These are phyloP conservation scores for Falco punctatus DNA, from an alignment of 2,113 vertebrate species.

Conservation along the genomic window DNA sequence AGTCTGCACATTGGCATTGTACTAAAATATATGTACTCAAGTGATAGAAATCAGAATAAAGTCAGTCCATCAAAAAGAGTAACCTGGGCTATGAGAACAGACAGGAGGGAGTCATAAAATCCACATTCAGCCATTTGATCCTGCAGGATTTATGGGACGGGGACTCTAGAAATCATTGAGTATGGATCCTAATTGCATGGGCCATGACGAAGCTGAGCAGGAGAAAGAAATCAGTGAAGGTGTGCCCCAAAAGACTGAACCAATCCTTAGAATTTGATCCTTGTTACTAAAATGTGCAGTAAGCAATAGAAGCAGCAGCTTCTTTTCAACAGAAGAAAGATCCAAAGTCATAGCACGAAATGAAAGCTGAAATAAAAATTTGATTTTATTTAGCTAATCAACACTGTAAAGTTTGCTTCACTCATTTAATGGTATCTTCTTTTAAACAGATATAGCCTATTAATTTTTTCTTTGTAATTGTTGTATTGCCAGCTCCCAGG, in stretches of 20 bases:
- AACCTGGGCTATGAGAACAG: background rate
- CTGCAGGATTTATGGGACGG: background rate
- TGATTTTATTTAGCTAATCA: background rate
- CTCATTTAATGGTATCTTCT: background rate
- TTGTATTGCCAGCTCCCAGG: conserved; percentile 77
- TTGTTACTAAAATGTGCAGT: background rate
- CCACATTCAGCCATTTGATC: background rate
- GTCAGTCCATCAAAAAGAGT: background rate
- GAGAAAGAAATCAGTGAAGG: background rate
- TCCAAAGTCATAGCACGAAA: background rate
- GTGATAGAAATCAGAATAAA: background rate
- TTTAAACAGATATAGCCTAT: accelerated
- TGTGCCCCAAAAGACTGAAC: background rate
- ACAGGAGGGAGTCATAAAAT: background rate
- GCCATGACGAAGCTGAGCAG: background rate
- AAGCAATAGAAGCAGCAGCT: background rate
- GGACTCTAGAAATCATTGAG: background rate
- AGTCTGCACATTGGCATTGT: background rate
- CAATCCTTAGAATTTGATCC: background rate
- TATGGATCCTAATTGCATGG: background rate
- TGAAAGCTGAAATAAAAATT: background rate
- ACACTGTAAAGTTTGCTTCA: background rate
- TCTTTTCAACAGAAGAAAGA: background rate
- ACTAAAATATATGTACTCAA: background rate
- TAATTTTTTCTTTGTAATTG: background rate